phyloP scores from a whole-genome alignment of 2,113 vertebrate genomes.

The Epinephelus fuscoguttatus region DNA sequence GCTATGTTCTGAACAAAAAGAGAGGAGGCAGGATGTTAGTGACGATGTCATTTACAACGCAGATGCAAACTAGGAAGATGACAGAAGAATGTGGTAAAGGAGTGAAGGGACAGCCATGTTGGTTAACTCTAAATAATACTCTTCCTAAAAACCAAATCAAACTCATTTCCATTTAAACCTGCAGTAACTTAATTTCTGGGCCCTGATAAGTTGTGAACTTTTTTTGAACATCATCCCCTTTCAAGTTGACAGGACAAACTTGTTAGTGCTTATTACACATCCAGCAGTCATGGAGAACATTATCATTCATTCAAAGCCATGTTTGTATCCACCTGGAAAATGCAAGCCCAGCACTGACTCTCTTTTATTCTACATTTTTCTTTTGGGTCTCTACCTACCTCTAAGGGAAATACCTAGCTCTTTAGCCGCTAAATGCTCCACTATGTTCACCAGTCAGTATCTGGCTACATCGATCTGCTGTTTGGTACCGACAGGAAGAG shows the following conservation, averaged over 20 bases:
- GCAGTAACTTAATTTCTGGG: neutral
- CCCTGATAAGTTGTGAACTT: neutral
- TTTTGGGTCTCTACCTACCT: neutral
- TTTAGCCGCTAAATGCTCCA: neutral
- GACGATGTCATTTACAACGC: neutral
- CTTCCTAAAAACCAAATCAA: neutral
- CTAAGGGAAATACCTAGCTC: neutral
- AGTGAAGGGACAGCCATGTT: neutral
- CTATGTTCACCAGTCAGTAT: neutral
- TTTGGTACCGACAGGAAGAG: neutral
- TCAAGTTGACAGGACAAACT: neutral
- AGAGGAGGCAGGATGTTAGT: slow-evolving; percentile 14
- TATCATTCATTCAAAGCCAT: neutral
- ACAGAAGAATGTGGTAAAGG: neutral
- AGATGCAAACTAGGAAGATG: slow-evolving; percentile 1
- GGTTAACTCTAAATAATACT: neutral
- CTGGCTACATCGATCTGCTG: neutral
- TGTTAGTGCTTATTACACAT: neutral
- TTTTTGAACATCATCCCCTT: neutral
- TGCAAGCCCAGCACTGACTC: neutral
- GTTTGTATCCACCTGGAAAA: neutral
- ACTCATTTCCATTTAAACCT: neutral
- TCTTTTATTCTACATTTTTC: neutral
- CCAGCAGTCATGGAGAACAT: neutral
- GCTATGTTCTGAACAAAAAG: slow-evolving; percentile 92